Evolutionary conservation across 2,888 invertebrate genomes (phyloP), one percentile per base, ranked within the genome.

Genomic region (Andrena trimmerana): DNA sequence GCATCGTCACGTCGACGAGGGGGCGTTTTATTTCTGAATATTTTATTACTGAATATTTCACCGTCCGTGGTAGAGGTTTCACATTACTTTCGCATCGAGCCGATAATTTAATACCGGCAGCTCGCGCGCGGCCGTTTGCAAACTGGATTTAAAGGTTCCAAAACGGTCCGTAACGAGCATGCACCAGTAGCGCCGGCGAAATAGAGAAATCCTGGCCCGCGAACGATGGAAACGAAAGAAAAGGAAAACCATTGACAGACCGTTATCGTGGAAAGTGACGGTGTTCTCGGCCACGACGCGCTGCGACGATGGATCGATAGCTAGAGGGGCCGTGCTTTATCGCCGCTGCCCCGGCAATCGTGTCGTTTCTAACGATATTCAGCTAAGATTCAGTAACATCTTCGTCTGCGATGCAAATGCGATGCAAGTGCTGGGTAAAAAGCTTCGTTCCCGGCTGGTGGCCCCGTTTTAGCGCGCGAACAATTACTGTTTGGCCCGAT

Each of bases 321-420:
- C 29, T 13, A 2, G 48, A 6, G 5, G 10, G 29, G 5, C 27
- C 73, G 52, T 77, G 78, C 54, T 82, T 82, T 79, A 79, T 79
- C 82, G 74, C 50, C 27, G 16, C 66, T 27, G 29, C 20, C 36
- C 10, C 70, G 50, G 50, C 33, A 70, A 70, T 78, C 72, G 68
- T 78, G 78, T 78, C 83, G 63, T 59, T 71, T 75, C 71, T 78
- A 78, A 78, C 68, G 78, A 83, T 75, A 83, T 84, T 84, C 74
- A 60, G 50, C 76, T 81, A 86, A 84, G 76, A 86, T 76, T 79
- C 81, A n/a, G 75, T 70, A 80, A 88, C 84, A 72, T 72, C 71
- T 80, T 74, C 66, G 73, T 78, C 71, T 52, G 54, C 42, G 74
- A 84, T 81, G 81, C 77, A 86, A 84, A 84, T 78, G 59, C 73